Evolutionary conservation across 2,888 invertebrate species (phyloP).

Genomic region (Eudemis profundana): DNA sequence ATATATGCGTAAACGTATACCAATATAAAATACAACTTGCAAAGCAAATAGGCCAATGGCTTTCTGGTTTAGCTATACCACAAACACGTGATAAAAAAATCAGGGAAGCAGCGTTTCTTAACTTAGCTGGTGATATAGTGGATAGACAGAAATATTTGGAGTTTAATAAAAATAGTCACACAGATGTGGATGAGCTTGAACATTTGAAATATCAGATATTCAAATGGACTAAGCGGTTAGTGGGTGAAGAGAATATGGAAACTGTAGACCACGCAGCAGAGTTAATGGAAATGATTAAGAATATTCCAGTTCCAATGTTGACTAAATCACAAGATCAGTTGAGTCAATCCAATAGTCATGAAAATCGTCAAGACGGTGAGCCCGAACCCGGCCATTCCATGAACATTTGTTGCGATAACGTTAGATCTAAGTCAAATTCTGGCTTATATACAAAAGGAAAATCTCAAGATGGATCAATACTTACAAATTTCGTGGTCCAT

Average conservation of each 20-base stretch:
- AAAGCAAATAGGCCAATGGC: conserved; percentile 66
- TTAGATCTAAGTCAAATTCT: neutral
- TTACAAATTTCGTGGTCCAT: conserved; percentile 3
- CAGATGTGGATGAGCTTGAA: conserved; percentile 63
- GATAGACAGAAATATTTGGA: conserved; percentile 68
- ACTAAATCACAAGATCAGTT: conserved; percentile 35
- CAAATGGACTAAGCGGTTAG: conserved; percentile 71
- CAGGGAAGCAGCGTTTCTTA: conserved; percentile 57
- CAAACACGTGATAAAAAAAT: conserved; percentile 50
- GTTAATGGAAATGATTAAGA: conserved; percentile 62
- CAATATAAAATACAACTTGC: conserved; percentile 55
- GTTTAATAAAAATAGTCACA: conserved; percentile 52
- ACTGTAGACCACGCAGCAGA: conserved; percentile 59
- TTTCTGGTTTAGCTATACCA: conserved; percentile 51
- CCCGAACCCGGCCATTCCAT: neutral
- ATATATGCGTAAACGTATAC: conserved; percentile 52
- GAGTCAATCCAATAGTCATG: neutral
- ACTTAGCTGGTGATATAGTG: conserved; percentile 68
- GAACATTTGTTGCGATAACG: neutral
- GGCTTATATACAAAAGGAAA: neutral
- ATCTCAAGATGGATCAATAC: neutral
- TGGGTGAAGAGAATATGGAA: conserved; percentile 57
- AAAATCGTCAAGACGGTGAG: neutral
- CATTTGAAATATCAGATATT: conserved; percentile 72
- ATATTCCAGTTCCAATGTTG: conserved; percentile 57